phyloP scores from a whole-genome alignment of 2,113 vertebrate genomes.

The Tympanuchus pallidicinctus region DNA sequence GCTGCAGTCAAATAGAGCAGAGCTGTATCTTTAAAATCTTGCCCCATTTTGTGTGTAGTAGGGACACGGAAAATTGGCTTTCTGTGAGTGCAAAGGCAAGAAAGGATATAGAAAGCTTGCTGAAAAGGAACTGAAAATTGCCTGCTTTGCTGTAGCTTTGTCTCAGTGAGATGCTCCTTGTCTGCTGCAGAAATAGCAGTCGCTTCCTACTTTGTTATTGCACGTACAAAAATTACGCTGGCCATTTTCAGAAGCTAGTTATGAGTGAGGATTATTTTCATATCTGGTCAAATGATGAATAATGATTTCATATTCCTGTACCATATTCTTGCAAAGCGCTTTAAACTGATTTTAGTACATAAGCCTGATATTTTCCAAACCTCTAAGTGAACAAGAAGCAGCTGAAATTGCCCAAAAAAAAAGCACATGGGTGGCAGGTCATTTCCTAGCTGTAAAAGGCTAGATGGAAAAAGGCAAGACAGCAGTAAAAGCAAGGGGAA shows the following conservation, averaged over 20 bases:
- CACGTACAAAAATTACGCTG: background rate
- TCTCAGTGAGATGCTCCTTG: constrained; percentile 39
- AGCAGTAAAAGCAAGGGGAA: background rate
- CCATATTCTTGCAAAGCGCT: constrained; percentile 27
- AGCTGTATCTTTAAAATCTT: constrained; percentile 69
- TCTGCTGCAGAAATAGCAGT: constrained; percentile 37
- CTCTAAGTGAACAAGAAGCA: constrained; percentile 47
- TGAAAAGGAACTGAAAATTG: constrained; percentile 57
- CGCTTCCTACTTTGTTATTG: constrained; percentile 31
- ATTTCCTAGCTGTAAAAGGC: constrained; percentile 8
- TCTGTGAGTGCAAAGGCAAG: constrained; percentile 41
- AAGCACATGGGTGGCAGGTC: constrained; percentile 23
- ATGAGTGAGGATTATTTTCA: constrained; percentile 14
- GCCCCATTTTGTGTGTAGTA: constrained; percentile 34
- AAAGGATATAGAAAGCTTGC: constrained; percentile 43
- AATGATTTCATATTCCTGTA: constrained; percentile 33
- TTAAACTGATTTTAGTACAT: constrained; percentile 47
- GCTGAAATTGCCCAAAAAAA: constrained; percentile 49
- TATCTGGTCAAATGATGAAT: constrained; percentile 45
- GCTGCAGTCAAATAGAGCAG: constrained; percentile 17
- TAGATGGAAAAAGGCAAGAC: background rate
- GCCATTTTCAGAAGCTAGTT: constrained; percentile 31
- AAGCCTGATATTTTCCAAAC: constrained; percentile 47
- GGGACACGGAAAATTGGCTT: constrained; percentile 51
- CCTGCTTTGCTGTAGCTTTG: constrained; percentile 16